Percentiles rank a stretch among this genome's conserved stretches.
Evolutionary conservation across 1,140 invertebrate species (phyloP).

Genomic region (Scaptodrosophila lebanonensis): DNA sequence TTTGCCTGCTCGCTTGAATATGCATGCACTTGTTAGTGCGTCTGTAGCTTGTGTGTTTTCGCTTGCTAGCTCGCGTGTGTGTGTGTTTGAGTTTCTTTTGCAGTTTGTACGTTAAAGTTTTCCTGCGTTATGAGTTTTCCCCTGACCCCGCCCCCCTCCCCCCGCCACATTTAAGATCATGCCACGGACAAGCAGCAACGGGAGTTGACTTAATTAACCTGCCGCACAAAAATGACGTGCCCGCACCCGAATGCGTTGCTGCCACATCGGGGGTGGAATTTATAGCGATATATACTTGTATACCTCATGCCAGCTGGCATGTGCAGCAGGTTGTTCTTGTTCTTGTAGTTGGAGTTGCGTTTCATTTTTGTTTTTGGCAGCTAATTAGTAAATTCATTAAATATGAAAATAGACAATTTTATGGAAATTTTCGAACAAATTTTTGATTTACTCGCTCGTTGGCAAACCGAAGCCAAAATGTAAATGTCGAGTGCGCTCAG

Average conservation of each 20-base stretch:
- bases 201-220: conserved; percentile 73
- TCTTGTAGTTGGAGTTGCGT: conserved; percentile 33
- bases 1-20: conserved; percentile 72
- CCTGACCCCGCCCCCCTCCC: neutral
- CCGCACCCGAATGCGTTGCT: neutral
- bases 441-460: conserved; percentile 20
- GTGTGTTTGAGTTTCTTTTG: neutral
- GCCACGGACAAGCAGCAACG: conserved; percentile 25
- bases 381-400: conserved; percentile 68
- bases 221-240: conserved; percentile 33
- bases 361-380: conserved; percentile 48
- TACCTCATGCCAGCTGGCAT: conserved; percentile 1
- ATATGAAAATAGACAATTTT: conserved; percentile 37
- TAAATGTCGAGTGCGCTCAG: conserved; percentile 1
- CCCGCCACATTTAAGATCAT: conserved; percentile 4
- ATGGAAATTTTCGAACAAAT: conserved; percentile 38
- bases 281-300: too few relatives aligned
- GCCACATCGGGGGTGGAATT: too few relatives aligned
- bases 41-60: too few relatives aligned
- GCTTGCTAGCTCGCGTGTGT: too few relatives aligned
- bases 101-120: neutral
- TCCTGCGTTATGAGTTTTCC: conserved; percentile 21
- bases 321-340: conserved; percentile 43
- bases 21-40: conserved; percentile 49
- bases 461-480: neutral